Evolutionary conservation across 2,888 invertebrate species (phyloP).

Genomic region (Andrena camellia): DNA sequence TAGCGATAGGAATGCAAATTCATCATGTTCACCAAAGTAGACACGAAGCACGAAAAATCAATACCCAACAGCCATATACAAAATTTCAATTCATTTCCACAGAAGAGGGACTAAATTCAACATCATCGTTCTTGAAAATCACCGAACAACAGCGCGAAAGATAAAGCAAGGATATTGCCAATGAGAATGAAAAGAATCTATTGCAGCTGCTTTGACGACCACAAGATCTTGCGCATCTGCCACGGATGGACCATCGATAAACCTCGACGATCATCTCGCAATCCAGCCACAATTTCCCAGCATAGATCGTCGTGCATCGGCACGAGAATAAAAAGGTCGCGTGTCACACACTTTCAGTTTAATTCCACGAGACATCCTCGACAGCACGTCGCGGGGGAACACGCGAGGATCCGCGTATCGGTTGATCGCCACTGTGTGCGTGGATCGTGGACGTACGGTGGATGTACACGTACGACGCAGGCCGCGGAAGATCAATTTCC

Average conservation of each 20-base stretch:
- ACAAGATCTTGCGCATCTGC: no score
- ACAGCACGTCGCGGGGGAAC: conserved; percentile 15
- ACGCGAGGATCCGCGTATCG: conserved; percentile 24
- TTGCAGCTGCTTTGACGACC: no score
- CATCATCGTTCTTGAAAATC: no score
- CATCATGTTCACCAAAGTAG: no score
- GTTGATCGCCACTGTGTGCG: conserved; percentile 9
- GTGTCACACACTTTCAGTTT: conserved; percentile 6
- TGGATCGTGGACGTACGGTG: conserved; percentile 13
- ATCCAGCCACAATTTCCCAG: conserved; percentile 15
- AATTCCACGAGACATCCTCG: conserved; percentile 12
- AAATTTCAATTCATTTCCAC: no score
- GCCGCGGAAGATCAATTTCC: conserved; percentile 65
- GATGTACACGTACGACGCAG: conserved; percentile 19
- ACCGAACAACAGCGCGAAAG: no score
- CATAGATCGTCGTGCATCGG: conserved; percentile 8
- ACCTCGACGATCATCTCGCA: not conserved
- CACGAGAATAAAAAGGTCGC: not conserved
- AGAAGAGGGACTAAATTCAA: no score
- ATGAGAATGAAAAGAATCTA: not conserved
- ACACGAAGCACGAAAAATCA: no score
- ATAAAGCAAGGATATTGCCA: not conserved
- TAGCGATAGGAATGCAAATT: no score
- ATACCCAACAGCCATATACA: no score
- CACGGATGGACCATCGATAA: conserved; percentile 8